Evolutionary conservation across 2,888 invertebrate genomes (phyloP), one percentile per base, ranked within the genome.

Genomic region (Pollenia angustigena): DNA sequence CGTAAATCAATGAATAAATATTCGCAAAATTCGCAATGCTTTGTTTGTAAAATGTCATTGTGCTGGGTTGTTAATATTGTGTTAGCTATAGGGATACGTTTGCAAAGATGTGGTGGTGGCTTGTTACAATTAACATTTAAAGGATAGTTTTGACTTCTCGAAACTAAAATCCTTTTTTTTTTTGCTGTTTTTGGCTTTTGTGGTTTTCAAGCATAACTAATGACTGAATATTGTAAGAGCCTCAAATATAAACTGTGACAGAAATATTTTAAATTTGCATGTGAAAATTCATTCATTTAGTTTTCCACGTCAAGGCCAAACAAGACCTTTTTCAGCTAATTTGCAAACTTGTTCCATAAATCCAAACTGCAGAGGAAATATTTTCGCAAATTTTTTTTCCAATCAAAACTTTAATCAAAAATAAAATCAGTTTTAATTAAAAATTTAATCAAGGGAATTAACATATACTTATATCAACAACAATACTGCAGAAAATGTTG

Each of bases 1-100:
- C 52, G 80, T 76, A 87, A 84, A 87, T 81, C 84, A 87, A 84
- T 87, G 72, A 74, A 81, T 80, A 62, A 74, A 66, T 56, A 58
- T 72, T 71, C 12, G 14, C 16, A 50, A 74, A 83, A 83, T 84
- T 84, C 50, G 84, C 60, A 72, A 84, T 76, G 81, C 84, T 81
- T 69, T 84, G 68, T 66, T 81, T 18, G 78, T 3, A 48, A 50
- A 74, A 58, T 85, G 74, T 75, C 50, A 79, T 66, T 78, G 80
- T 56, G 18, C 50, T 62, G 4, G 9, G 18, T 40, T 23, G 11
- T 12, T 40, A 14, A 16, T 42, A 8, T 44, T 52, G 16, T 54
- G 14, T 40, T 18, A 18, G 56, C 56, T n/a, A 56, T 68, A 60
- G 23, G 60, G 46, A 44, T 78, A 56, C 46, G 32, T 10, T 56